phyloP scores from a whole-genome alignment of 2,113 vertebrate genomes.

The Leucoraja erinaceus region DNA sequence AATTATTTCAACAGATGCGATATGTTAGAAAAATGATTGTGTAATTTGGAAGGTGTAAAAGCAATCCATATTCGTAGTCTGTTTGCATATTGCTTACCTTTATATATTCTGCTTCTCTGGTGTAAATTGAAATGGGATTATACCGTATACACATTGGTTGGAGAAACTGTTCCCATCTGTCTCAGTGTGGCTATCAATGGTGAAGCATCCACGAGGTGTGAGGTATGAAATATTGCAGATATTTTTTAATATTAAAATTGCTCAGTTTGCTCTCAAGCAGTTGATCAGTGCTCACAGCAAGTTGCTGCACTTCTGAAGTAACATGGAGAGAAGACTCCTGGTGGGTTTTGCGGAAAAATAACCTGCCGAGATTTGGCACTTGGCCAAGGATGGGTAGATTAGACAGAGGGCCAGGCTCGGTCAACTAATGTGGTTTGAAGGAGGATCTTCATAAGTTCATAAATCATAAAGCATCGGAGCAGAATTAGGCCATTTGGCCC shows the following conservation, averaged over 20 bases:
- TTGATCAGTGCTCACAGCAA: background rate
- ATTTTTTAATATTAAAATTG: background rate
- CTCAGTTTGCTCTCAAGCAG: background rate
- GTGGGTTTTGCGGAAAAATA: background rate
- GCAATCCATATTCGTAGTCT: background rate
- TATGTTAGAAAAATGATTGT: background rate
- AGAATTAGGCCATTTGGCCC: too few species aligned
- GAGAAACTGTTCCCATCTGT: background rate
- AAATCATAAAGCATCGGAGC: too few species aligned
- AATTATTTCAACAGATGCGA: conserved; percentile 20
- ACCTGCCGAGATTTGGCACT: background rate
- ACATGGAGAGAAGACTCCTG: background rate
- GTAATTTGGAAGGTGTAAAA: conserved; percentile 19
- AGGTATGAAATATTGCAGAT: background rate
- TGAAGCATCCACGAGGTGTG: background rate
- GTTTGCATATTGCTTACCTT: conserved; percentile 30
- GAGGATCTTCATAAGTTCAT: too few species aligned
- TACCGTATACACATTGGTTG: background rate
- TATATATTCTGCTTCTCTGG: background rate
- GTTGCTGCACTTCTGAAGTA: background rate
- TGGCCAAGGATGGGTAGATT: background rate
- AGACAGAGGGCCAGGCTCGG: background rate
- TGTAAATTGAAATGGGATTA: conserved; percentile 32
- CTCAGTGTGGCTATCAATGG: background rate
- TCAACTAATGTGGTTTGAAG: background rate